phyloP scores from a whole-genome alignment of 2,888 invertebrate genomes.

The Mactromeris polynyma region DNA sequence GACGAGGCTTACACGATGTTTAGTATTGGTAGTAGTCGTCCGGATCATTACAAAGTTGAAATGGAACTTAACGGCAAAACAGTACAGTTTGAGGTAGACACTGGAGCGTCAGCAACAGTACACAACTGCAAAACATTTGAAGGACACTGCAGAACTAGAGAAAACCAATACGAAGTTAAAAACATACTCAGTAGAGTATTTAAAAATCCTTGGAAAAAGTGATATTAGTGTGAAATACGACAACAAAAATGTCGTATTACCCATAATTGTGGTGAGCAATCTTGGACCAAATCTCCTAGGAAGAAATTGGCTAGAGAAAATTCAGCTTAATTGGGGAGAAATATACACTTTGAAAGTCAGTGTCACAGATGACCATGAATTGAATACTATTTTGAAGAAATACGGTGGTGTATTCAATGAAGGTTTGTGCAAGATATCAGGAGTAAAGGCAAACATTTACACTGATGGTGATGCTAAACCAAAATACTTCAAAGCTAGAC shows the following conservation, averaged over 20 bases:
- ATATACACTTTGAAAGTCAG: not conserved
- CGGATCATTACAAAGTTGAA: slow-evolving; percentile 73
- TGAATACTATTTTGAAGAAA: not conserved
- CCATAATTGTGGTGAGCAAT: slow-evolving; percentile 6
- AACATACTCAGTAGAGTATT: no score
- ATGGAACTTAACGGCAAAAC: no score
- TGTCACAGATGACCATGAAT: not conserved
- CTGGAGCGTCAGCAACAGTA: no score
- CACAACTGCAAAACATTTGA: no score
- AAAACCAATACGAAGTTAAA: no score
- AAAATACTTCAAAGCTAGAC: not conserved
- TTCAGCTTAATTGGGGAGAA: slow-evolving; percentile 4
- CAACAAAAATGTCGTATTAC: not conserved
- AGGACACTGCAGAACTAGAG: no score
- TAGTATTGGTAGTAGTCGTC: slow-evolving; percentile 63
- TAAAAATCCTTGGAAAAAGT: no score
- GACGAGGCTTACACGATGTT: not conserved
- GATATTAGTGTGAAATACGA: not conserved
- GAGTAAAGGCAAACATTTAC: no score
- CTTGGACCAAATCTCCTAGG: not conserved
- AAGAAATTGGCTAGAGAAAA: slow-evolving; percentile 22
- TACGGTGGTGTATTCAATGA: no score
- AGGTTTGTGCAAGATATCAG: no score
- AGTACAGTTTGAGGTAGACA: no score
- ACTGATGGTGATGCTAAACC: not conserved